Evolutionary conservation across 2,797 vertebrate species (phyloP).

Genomic region (Xenopus petersii): DNA sequence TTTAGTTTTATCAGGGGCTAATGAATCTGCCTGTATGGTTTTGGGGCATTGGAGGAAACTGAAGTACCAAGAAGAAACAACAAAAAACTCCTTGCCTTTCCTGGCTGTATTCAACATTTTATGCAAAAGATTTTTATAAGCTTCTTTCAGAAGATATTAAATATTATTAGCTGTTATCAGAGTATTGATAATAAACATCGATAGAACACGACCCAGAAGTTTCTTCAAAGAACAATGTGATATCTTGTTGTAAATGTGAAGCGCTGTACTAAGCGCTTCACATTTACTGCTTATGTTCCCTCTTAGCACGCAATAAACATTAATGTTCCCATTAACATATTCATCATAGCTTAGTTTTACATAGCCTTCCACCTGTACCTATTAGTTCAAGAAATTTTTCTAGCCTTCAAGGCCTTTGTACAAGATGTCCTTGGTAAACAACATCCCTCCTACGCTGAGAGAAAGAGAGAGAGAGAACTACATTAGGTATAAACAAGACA

Average conservation of each 20-base stretch:
- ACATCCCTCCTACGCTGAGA: no score
- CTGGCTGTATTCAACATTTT: no score
- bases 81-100: no score
- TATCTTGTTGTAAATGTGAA: no score
- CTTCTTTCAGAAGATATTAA: background rate
- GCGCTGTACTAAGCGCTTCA: background rate
- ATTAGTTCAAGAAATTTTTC: background rate
- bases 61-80: no score
- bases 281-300: constrained; percentile 12
- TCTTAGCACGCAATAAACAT: constrained; percentile 3
- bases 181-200: constrained; percentile 16
- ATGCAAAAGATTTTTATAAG: no score
- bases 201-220: constrained; percentile 9
- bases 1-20: no score
- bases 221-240: constrained; percentile 12
- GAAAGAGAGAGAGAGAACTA: background rate
- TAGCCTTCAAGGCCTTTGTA: no score
- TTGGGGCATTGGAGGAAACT: no score
- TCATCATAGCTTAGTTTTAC: constrained; percentile 26
- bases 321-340: constrained; percentile 15
- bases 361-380: constrained; percentile 1
- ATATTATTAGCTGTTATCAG: constrained; percentile 5
- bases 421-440: no score
- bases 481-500: background rate
- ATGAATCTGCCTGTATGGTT: no score